Evolutionary conservation across 2,888 invertebrate species (phyloP), one percentile per base, ranked within the genome.

Genomic region (Ditylenchus weischeri): DNA sequence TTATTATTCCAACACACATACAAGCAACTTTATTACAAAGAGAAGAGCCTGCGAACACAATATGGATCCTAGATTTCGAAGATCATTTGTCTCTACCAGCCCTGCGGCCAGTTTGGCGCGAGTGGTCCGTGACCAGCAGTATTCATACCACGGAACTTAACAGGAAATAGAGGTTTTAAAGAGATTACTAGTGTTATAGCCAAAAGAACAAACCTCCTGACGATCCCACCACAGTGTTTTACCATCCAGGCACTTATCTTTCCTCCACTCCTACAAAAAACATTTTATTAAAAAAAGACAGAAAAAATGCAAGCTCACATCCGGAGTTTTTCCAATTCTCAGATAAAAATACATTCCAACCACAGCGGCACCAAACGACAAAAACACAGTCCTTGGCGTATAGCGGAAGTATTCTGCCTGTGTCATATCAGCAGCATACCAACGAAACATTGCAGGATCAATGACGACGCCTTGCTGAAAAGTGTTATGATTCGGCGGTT

Each of bases 391-490:
- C 7, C 71, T 72, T 13, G 83, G 83, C 13, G 83, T 83, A 65
- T 73, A 70, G 43, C 83, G 80, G 74, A 83, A 78, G 73, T 75
- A 76, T 64, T 83, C 83, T 6, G 77, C 75, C 64, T 78, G 79
- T 7, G 77, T 79, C 81, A 83, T 83, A 64, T 83, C 72, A 43
- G 74, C 76, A 10, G 83, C 79, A 69, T 83, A 83, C 83, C 83
- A 83, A 38, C 83, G 79, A 76, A 83, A 83, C 79, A 83, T 79
- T 5, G 82, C 80, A 8, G 83, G 83, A 64, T 83, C 82, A 73
- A 83, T 78, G 35, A 77, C 74, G n/a, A 81, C 75, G 10, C 81
- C 81, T 69, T 80, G 78, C 79, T 79, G 21, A 50, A 75, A 66
- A 36, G 5, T 29, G 29, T 29, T 29, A 5, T 5, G 5, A 29